Evolutionary conservation across 2,888 invertebrate genomes (phyloP), one percentile per base, ranked within the genome.

Genomic region (Pediacus dermestoides): DNA sequence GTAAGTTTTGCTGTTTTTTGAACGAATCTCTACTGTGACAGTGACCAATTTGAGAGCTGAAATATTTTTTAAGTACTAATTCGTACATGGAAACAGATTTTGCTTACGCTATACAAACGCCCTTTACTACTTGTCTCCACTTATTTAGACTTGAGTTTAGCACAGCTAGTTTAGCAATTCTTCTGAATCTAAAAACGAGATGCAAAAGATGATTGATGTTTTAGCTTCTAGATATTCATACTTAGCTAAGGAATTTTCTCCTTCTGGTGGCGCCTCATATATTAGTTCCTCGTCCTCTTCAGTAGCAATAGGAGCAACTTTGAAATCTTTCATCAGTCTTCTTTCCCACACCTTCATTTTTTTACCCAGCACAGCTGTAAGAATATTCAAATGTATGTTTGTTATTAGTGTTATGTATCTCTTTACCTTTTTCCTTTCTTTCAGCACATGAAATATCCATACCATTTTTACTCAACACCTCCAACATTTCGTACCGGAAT

Each of bases 401-500:
- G 10, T 22, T 33, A 11, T 16, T 16, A 31, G 15, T 6, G 14
- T 15, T 31, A 10, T 4, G 26, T 26, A 9, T 9, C 4, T n/a
- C 4, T 26, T 26, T 61, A 87, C 87, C 76, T 67, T 82, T 85
- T 57, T 87, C 87, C 58, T 81, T 85, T 30, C 77, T 78, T 44
- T 84, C 80, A 10, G 81, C 83, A 25, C 77, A 78, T 0, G 84
- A 82, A 1, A 86, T 81, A 63, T 90, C 85, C 85, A 90, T 82
- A 25, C 93, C 93, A 59, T 91, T 94, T 63, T 78, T 85, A 48
- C 82, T 81, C 30, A 95, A 80, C 16, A 95, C 87, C 55, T 94
- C 93, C 1, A 95, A 73, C 50, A 96, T 76, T 64, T 96, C 94
- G 61, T 88, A 95, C 50, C 92, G 79, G 74, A 95, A 83, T 0